These are phyloP conservation scores for Hyperoplus lanceolatus DNA, from an alignment of 2,797 vertebrate species.

Conservation along the genomic window DNA sequence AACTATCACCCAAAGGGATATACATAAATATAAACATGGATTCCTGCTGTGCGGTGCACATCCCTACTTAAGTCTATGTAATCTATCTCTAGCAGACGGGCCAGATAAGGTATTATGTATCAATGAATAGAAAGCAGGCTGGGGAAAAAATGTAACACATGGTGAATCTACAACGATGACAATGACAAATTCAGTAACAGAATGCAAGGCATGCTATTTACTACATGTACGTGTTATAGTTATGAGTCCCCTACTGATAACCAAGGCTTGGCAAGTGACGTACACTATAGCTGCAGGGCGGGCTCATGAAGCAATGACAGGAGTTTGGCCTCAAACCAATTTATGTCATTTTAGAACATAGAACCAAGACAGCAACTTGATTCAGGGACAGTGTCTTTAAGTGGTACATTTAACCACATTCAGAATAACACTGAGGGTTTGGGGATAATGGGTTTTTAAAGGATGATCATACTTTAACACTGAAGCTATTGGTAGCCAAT, in stretches of 20 bases:
- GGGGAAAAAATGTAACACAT: constrained; percentile 24
- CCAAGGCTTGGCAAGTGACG: constrained; percentile 5
- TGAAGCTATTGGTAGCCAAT: constrained; percentile 2
- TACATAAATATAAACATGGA: neutral
- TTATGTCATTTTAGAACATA: neutral
- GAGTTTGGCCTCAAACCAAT: neutral
- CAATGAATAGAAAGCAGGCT: constrained; percentile 68
- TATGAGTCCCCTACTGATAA: constrained; percentile 30
- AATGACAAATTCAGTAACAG: constrained; percentile 25
- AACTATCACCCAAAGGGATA: neutral
- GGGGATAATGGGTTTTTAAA: constrained; percentile 5
- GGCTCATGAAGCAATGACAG: constrained; percentile 8
- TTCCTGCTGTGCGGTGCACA: constrained; percentile 37
- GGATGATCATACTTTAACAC: constrained; percentile 18
- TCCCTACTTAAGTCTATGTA: constrained; percentile 44
- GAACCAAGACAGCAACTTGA: constrained; percentile 6
- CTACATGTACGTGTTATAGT: constrained; percentile 25
- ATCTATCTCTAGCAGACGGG: constrained; percentile 54
- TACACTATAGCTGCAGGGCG: constrained; percentile 11
- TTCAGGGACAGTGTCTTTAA: neutral
- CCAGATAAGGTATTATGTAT: constrained; percentile 44
- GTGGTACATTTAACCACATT: neutral
- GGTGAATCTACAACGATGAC: constrained; percentile 16
- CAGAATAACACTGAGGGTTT: constrained; percentile 9
- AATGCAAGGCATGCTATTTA: constrained; percentile 7